These are phyloP conservation scores for Coenobita brevimanus DNA, from an alignment of 1,140 invertebrate species.

Conservation along the genomic window DNA sequence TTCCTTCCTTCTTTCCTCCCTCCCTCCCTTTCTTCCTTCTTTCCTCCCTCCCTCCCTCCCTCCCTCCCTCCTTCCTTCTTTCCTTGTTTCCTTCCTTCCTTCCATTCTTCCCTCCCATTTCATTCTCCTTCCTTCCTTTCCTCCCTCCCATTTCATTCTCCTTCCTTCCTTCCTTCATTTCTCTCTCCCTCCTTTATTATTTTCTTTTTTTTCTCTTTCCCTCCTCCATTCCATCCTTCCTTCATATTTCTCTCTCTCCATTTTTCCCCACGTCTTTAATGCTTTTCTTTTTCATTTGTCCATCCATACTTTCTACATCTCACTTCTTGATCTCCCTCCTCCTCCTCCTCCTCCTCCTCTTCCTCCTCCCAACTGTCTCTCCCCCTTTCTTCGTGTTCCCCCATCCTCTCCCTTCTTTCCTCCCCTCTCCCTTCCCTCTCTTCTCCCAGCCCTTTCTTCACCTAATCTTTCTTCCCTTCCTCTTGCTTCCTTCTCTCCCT, in stretches of 20 bases:
- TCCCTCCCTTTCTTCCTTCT: background rate
- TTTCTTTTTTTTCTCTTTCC: background rate
- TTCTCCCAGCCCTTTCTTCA: background rate
- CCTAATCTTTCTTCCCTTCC: background rate
- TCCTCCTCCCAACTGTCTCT: background rate
- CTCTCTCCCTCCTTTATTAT: background rate
- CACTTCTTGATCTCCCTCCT: background rate
- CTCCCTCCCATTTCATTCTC: background rate
- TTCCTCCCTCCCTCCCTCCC: background rate
- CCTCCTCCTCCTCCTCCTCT: background rate
- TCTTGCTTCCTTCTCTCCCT: background rate
- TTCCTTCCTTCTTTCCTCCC: background rate
- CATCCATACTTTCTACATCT: background rate
- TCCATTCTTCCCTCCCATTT: background rate
- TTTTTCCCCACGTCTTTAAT: background rate
- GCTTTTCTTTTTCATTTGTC: background rate
- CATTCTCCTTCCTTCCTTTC: background rate
- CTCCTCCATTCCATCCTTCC: background rate
- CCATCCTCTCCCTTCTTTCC: background rate
- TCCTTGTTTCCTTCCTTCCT: no score
- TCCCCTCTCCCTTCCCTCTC: background rate
- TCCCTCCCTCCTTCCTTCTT: no score
- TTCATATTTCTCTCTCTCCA: background rate
- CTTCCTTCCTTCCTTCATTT: background rate
- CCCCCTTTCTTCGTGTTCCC: background rate